Conservation (phyloP, 2,113 vertebrate species). For the Callospermophilus lateralis region DNA sequence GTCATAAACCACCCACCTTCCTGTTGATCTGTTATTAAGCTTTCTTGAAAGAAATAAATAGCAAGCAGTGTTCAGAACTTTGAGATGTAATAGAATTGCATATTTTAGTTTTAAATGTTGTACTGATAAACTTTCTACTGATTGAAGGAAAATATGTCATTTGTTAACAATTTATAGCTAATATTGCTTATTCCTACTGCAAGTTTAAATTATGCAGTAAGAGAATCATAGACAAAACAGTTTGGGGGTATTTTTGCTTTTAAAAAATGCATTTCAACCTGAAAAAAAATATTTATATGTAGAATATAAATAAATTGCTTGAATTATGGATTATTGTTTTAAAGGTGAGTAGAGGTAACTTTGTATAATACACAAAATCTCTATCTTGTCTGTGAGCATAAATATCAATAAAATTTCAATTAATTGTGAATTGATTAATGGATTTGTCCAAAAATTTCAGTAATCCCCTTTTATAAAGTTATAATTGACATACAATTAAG, state of each 20-base stretch:
- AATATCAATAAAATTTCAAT: neutral
- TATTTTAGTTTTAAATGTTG: conserved; percentile 10
- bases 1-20: neutral
- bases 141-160: neutral
- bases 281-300: conserved; percentile 31
- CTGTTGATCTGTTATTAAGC: neutral
- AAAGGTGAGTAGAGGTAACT: neutral
- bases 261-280: neutral
- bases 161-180: neutral
- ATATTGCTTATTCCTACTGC: conserved; percentile 13
- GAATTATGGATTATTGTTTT: neutral
- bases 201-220: neutral
- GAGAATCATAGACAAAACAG: neutral
- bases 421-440: neutral
- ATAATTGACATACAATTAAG: neutral
- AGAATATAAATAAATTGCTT: neutral
- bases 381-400: neutral
- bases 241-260: neutral
- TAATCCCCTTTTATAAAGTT: neutral
- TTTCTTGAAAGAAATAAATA: conserved; percentile 41
- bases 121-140: neutral
- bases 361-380: neutral
- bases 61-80: neutral
- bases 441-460: neutral
- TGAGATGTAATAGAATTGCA: neutral